Base-by-base conservation (phyloP, 2,113 vertebrate genomes). In the Hirundichthys speculiger region DNA sequence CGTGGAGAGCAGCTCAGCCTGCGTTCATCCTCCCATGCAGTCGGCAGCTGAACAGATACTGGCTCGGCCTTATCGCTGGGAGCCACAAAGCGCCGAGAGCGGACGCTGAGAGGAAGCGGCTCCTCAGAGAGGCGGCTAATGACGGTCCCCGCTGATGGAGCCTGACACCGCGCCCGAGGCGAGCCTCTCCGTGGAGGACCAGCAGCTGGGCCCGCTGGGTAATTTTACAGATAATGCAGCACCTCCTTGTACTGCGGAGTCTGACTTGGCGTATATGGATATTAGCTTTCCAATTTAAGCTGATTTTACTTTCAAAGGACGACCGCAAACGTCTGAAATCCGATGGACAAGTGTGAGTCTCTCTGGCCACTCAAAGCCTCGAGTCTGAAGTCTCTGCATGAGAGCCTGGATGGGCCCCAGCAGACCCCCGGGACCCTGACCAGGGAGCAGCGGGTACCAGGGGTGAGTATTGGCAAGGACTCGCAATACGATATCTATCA, bases 41-140 rank as follows among this genome's bases (percentile, higher is more conserved):
- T 52, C 65, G 13, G 43, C 7, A 4, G 43, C 51, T 14, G 49
- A 60, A 21, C 55, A 73, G 55, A 72, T 72, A 72, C 75, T 46
- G 75, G 75, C 51, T 40, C 2, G 46, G 68, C 7, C 75, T 79
- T 83, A 83, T 83, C 80, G 72, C 71, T 20, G 22, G 53, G 34
- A 75, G 63, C 58, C 79, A 78, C 70, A 82, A 75, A 78, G 70
- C 27, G 70, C 65, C 27, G 62, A 46, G 56, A 62, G 69, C 42
- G 24, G 64, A 46, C 34, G 25, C 49, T 20, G 47, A 39, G 43
- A 16, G 20, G 18, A 52, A 48, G 2, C 30, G 13, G 50, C 39
- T 61, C 66, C 77, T 69, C 19, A 0, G 67, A 46, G 42, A 63
- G 24, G 40, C 49, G 16, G 79, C 60, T 77, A 77, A 81, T 40